Base-by-base conservation (phyloP, 2,888 invertebrate species). In the Amphipoea lucens region DNA sequence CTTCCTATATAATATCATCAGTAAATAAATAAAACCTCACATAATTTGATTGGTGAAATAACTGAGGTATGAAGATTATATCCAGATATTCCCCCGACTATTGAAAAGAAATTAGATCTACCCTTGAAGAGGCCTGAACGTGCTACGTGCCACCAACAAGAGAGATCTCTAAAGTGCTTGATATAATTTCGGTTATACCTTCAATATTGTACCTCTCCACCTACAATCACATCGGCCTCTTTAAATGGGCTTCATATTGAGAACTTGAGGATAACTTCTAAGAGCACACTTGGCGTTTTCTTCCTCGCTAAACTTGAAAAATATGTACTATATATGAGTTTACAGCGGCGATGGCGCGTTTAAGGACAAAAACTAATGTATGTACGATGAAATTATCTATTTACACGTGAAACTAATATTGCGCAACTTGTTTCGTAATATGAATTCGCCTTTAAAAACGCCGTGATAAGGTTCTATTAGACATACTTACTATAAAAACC, bases 41-140 rank as follows among this genome's bases (percentile, higher is more conserved):
- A 70, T 23, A 70, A 29, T 60, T 75, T 75, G 7, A 0, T 20
- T 23, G 23, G 9, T 29, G 36, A 23, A 60, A 73, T 63, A 4
- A 4, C 12, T 42, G 40, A 54, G 29, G 11, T 57, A 45, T 51
- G 66, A 70, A 51, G 51, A 78, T 70, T 54, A 70, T 45, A 42
- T 69, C 40, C 54, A 62, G 40, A 70, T 20, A 74, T 70, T 79
- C 60, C n/a, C 4, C 14, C 14, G 54, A 36, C 45, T 62, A 83
- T 83, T 74, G 60, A 66, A 70, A 73, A 62, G 62, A 74, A 83
- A 82, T 82, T 82, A 83, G 69, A 79, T 74, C 40, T 66, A 20
- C 45, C 68, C 83, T 74, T 73, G 60, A 48, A 36, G 48, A 74
- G 9, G 54, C 60, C 66, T 81, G 69, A 81, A 81, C 48, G 62